Evolutionary conservation across 2,888 invertebrate genomes (phyloP), one percentile per base, ranked within the genome.

Genomic region (Heliconius sara): DNA sequence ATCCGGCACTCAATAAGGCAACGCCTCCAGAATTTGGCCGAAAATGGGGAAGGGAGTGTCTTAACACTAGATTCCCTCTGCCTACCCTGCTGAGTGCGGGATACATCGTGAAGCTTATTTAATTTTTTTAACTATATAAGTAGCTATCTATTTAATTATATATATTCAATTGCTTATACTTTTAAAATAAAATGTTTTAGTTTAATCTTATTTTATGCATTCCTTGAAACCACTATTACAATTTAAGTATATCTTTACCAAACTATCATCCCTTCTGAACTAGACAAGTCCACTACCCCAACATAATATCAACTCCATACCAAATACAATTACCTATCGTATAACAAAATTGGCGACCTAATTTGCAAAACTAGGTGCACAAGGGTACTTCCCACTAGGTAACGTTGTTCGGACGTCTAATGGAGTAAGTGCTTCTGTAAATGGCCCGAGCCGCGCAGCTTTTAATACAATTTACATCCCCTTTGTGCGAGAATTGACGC

Each of bases 401-500:
- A 95, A 95, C 93, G 89, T 91, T 94, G 95, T 95, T 95, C 93
- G 92, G 91, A 89, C 89, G 85, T 87, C 91, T 95, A 95, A 95
- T 94, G 90, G 92, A 94, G 90, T 94, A 95, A 95, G 95, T 95
- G 95, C 95, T 93, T 89, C 89, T 90, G 87, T 91, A 94, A 95
- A 94, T 94, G 94, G 95, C 90, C 89, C 90, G 92, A 88, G 94
- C 93, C 92, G 90, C 93, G 93, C 91, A 92, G 94, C 94, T 94
- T 95, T 95, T 95, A 95, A 95, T 95, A 92, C 92, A 93, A 95
- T 95, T 94, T 92, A 87, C 85, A 86, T 87, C 91, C 92, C 95
- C 95, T 95, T 95, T 95, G 95, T 95, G 92, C 86, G 87, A 88
- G 91, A 95, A 95, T 95, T 95, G 95, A 91, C 91, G 92, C 95